phyloP scores from a whole-genome alignment of 2,888 invertebrate species.

The Cremastobaeus sp. region DNA sequence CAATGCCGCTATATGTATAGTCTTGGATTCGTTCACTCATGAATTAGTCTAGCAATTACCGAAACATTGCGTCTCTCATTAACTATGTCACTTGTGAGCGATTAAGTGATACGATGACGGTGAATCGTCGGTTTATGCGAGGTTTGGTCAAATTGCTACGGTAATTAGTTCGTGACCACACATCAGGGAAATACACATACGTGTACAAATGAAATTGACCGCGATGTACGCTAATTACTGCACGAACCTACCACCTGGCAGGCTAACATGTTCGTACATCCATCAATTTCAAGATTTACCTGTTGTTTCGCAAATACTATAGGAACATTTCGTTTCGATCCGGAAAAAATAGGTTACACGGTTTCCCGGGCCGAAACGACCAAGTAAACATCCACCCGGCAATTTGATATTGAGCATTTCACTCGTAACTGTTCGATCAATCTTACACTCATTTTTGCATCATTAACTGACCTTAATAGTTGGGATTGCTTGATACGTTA shows the following conservation, averaged over 20 bases:
- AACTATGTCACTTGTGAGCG: conserved; percentile 61
- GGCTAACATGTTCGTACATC: conserved; percentile 25
- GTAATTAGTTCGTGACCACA: conserved; percentile 62
- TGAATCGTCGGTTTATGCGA: conserved; percentile 58
- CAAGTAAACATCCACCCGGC: neutral
- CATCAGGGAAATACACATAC: conserved; percentile 55
- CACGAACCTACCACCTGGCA: conserved; percentile 40
- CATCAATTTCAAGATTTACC: conserved; percentile 47
- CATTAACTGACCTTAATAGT: conserved; percentile 22
- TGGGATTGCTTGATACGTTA: conserved; percentile 8
- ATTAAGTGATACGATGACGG: conserved; percentile 61
- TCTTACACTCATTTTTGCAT: conserved; percentile 9
- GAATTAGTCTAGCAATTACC: conserved; percentile 59
- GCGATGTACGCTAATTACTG: conserved; percentile 55
- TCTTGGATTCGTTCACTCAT: conserved; percentile 46
- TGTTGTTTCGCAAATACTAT: conserved; percentile 34
- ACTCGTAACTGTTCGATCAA: neutral
- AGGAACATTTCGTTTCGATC: conserved; percentile 10
- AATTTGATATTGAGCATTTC: neutral
- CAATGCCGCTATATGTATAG: conserved; percentile 16
- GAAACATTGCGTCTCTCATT: conserved; percentile 57
- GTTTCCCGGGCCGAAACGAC: conserved; percentile 7
- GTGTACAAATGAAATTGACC: conserved; percentile 54
- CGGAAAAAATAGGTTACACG: conserved; percentile 37
- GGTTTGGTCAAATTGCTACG: conserved; percentile 59